Base-by-base conservation (phyloP, 2,113 vertebrate genomes). In the Tinamus guttatus region DNA sequence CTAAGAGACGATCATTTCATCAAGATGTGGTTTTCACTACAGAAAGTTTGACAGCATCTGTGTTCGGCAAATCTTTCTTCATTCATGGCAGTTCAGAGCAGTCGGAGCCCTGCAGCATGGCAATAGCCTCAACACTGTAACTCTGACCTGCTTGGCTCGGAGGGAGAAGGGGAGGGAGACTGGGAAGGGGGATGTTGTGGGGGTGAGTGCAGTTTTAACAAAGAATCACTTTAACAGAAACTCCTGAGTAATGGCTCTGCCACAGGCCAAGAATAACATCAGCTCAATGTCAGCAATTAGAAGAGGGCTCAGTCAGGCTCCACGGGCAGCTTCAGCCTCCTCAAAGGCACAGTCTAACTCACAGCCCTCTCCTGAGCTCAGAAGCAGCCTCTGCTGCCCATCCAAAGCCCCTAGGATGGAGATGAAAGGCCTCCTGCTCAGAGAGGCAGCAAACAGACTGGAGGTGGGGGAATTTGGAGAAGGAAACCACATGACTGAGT, bases 211-310 rank as follows among this genome's bases (percentile, higher is more conserved):
- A 97, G 95, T 95, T 97, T 97, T 98, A 98, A 98, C 98, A 98
- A 98, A 98, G 98, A 98, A 98, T 98, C 97, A 94, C 96, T 98
- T 98, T 98, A 98, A 98, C 97, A 98, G 98, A 98, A 98, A 98
- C 97, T 96, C 98, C 98, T 98, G 98, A 96, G 97, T 98, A 98
- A 98, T 98, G 84, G 95, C 94, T 97, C 90, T 75, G 63, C 43
- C 91, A 89, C 19, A 74, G 79, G 98, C 98, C 98, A 99, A 99
- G 97, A 98, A 98, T 98, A 98, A 99, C 98, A 98, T 98, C 98
- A 98, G 98, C 97, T 98, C 98, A 95, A 96, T 96, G 98, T 97
- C 98, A 94, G 98, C 98, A 98, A 98, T 98, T 98, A 98, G 97
- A 98, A 97, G 95, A 97, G 75, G 97, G 92, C 94, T 97, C 97